Conservation (phyloP, 2,113 vertebrate genomes). For the Oostethus manadensis region DNA sequence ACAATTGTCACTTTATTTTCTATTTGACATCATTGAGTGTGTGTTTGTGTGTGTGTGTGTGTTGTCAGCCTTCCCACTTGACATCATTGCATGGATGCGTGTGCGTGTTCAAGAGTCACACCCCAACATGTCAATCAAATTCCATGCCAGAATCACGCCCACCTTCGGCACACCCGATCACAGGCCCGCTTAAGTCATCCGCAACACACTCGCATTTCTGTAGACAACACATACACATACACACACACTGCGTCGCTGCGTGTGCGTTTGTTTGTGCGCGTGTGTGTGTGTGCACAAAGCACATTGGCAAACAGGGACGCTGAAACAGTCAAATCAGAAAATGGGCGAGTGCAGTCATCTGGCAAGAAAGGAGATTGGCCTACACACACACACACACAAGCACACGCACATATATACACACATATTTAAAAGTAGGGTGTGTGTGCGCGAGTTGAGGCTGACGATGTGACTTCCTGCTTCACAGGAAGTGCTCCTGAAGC, state of each 20-base stretch:
- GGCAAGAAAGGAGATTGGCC: constrained; percentile 54
- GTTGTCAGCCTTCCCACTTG: too few species aligned
- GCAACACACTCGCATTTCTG: too few species aligned
- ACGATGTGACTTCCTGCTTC: not conserved
- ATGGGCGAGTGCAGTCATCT: constrained; percentile 58
- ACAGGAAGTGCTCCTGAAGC: constrained; percentile 93
- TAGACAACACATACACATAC: not conserved
- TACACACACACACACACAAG: constrained; percentile 25
- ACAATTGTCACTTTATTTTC: constrained; percentile 37
- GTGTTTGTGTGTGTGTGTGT: too few species aligned
- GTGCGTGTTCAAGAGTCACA: not conserved
- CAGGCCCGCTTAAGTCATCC: too few species aligned
- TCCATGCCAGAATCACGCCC: too few species aligned
- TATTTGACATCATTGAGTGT: constrained; percentile 19
- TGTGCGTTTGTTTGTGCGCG: constrained; percentile 21
- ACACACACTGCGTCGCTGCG: not conserved
- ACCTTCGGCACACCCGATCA: too few species aligned
- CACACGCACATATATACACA: constrained; percentile 3
- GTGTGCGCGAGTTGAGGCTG: not conserved
- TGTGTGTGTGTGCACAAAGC: constrained; percentile 42
- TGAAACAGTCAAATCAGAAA: constrained; percentile 64
- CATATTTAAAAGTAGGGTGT: too few species aligned
- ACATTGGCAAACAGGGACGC: constrained; percentile 55
- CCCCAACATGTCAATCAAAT: too few species aligned
- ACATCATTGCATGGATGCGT: not conserved